Conservation (phyloP, 2,888 invertebrate species). For the Hirtodrosophila alboralis region DNA sequence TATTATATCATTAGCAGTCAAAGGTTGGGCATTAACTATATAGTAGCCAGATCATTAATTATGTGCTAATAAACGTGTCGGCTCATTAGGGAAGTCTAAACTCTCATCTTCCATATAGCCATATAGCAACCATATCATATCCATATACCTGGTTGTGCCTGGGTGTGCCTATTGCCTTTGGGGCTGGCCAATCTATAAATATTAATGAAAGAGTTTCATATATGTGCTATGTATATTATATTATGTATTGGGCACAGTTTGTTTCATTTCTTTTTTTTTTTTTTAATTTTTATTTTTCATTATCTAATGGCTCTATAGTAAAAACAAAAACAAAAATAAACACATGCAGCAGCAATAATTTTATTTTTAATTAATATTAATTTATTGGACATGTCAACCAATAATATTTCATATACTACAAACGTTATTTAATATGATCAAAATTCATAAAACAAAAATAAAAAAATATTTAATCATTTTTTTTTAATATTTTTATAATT, state of each 20-base stretch:
- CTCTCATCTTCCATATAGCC: conserved; percentile 8
- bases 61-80: conserved; percentile 58
- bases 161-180: conserved; percentile 43
- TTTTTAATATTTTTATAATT: too few species aligned
- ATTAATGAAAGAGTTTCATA: conserved; percentile 42
- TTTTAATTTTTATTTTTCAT: too few species aligned
- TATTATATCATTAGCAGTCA: conserved; percentile 54
- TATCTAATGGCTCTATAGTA: conserved; percentile 52
- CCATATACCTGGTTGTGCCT: not conserved
- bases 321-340: not conserved
- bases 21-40: not conserved
- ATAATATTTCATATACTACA: conserved; percentile 16
- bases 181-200: conserved; percentile 42
- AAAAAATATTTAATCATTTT: too few species aligned
- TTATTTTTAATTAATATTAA: conserved; percentile 53
- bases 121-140: conserved; percentile 1
- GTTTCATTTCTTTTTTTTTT: too few species aligned
- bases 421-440: conserved; percentile 2
- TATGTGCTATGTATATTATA: conserved; percentile 2
- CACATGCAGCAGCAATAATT: conserved; percentile 15
- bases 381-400: conserved; percentile 18
- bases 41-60: conserved; percentile 40
- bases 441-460: conserved; percentile 1
- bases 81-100: conserved; percentile 51
- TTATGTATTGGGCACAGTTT: conserved; percentile 41